A percentile compares a stretch with the other conserved stretches of the same genome.
phyloP scores from a whole-genome alignment of 2,888 invertebrate species.

The Rhogogaster chlorosoma region DNA sequence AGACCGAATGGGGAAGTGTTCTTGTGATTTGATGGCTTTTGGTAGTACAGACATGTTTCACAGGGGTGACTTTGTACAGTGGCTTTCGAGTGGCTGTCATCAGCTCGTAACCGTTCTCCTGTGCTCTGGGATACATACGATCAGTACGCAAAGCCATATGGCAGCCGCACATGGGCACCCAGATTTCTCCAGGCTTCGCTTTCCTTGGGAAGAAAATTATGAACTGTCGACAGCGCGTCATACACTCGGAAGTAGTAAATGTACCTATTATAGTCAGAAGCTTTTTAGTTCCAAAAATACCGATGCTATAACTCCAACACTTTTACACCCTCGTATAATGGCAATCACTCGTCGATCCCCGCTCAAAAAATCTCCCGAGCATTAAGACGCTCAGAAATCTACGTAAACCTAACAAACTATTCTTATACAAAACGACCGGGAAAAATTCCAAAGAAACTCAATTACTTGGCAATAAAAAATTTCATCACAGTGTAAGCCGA shows the following conservation, averaged over 20 bases:
- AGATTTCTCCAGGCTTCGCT: conserved; percentile 10
- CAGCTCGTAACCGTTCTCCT: conserved; percentile 49
- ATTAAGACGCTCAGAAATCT: neutral
- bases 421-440: neutral
- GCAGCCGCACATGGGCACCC: conserved; percentile 53
- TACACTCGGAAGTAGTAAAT: conserved; percentile 51
- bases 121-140: conserved; percentile 53
- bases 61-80: conserved; percentile 33
- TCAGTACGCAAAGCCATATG: conserved; percentile 67
- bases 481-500: neutral
- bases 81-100: conserved; percentile 48
- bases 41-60: conserved; percentile 29
- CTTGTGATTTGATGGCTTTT: conserved; percentile 29
- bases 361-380: neutral
- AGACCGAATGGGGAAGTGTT: conserved; percentile 10
- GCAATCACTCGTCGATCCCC: conserved; percentile 39
- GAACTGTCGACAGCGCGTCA: conserved; percentile 47
- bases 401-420: neutral
- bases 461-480: neutral
- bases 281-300: conserved; percentile 49
- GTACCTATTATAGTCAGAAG: conserved; percentile 50
- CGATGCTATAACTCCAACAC: neutral
- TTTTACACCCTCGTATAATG: conserved; percentile 42
- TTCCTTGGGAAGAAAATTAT: conserved; percentile 45
- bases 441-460: conserved; percentile 8